A percentile compares a stretch with the other conserved stretches of the same genome.
phyloP scores from a whole-genome alignment of 2,113 vertebrate species.

The Athene cunicularia region DNA sequence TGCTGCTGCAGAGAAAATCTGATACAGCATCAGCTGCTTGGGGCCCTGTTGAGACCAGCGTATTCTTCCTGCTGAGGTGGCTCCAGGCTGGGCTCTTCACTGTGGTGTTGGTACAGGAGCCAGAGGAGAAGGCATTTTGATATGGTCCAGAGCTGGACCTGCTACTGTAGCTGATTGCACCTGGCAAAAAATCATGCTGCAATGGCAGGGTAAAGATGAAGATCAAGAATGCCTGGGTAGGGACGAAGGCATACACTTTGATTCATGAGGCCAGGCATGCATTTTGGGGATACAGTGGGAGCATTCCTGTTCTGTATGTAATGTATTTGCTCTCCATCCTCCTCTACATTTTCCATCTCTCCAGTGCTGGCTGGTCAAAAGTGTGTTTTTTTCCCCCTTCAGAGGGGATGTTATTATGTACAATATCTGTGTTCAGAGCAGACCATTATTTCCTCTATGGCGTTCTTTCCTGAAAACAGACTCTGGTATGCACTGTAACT shows the following conservation, averaged over 20 bases:
- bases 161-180: not conserved
- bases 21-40: fast-evolving
- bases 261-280: not conserved
- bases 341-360: not conserved
- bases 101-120: not conserved
- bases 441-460: not conserved
- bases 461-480: not conserved
- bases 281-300: not conserved
- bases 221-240: not conserved
- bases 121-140: not conserved
- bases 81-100: not conserved
- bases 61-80: too few species aligned
- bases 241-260: not conserved
- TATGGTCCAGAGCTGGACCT: not conserved
- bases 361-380: not conserved
- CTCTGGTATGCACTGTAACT: not conserved
- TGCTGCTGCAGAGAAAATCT: not conserved
- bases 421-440: not conserved
- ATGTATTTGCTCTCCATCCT: not conserved
- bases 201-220: not conserved
- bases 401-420: not conserved
- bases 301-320: not conserved
- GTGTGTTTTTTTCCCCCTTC: not conserved
- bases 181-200: not conserved
- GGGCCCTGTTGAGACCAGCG: not conserved